A percentile compares a stretch with the other conserved stretches of the same genome.
phyloP scores from a whole-genome alignment of 2,113 vertebrate species.

The Lates calcarifer region DNA sequence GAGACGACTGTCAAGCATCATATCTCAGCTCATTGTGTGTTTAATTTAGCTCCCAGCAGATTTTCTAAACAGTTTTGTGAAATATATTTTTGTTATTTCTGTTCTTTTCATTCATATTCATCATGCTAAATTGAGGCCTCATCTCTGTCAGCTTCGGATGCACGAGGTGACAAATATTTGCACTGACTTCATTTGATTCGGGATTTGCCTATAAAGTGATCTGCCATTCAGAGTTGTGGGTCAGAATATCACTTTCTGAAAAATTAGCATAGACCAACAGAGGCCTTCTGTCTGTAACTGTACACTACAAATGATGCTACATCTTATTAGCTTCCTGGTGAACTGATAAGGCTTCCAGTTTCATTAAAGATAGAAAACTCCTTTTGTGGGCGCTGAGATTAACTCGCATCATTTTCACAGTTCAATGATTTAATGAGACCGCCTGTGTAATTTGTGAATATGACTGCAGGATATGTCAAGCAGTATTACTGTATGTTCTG shows the following conservation, averaged over 20 bases:
- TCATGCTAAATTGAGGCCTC: not conserved
- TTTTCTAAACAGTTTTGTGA: constrained; percentile 32
- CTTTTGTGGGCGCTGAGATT: constrained; percentile 16
- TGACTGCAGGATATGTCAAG: constrained; percentile 37
- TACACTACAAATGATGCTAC: constrained; percentile 24
- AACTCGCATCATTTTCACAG: constrained; percentile 24
- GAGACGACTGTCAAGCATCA: constrained; percentile 25
- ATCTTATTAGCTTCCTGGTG: not conserved
- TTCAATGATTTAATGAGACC: constrained; percentile 34
- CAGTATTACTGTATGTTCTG: constrained; percentile 5
- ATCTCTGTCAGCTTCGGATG: constrained; percentile 1
- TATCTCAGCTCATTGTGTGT: not conserved
- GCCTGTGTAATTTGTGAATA: constrained; percentile 36
- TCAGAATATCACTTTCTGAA: constrained; percentile 38
- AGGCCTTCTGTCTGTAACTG: constrained; percentile 7
- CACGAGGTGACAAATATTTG: not conserved
- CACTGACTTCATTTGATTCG: constrained; percentile 26
- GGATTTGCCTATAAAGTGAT: constrained; percentile 35
- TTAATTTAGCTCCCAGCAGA: constrained; percentile 32
- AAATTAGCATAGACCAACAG: constrained; percentile 11
- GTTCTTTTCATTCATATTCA: constrained; percentile 21
- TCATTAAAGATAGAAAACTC: constrained; percentile 28
- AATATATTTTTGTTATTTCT: constrained; percentile 12
- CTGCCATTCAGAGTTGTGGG: constrained; percentile 20
- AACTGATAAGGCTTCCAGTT: constrained; percentile 26